Evolutionary conservation across 2,888 invertebrate genomes (phyloP).

Genomic region (Lochmaea crataegi): DNA sequence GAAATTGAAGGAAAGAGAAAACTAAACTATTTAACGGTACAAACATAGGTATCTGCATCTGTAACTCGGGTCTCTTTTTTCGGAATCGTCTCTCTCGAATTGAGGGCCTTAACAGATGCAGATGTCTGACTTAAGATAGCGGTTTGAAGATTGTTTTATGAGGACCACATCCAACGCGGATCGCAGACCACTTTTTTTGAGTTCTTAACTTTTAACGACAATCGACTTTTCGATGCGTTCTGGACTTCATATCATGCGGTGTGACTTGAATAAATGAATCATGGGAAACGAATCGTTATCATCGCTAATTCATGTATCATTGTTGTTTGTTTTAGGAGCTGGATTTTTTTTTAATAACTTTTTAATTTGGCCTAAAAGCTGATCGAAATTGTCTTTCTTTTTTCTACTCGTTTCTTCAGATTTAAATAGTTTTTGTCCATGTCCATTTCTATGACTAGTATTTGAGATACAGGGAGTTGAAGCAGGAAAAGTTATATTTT

Average conservation of each 20-base stretch:
- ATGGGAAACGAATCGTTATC: slow-evolving; percentile 62
- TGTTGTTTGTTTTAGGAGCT: slow-evolving; percentile 44
- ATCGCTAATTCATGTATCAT: slow-evolving; percentile 59
- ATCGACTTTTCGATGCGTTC: slow-evolving; percentile 46
- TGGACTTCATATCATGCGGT: slow-evolving; percentile 44
- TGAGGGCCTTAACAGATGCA: slow-evolving; percentile 52
- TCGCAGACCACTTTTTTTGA: slow-evolving; percentile 55
- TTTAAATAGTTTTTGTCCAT: no score
- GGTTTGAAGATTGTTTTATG: slow-evolving; percentile 57
- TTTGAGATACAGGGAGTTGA: no score
- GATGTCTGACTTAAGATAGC: slow-evolving; percentile 56
- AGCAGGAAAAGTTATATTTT: no score
- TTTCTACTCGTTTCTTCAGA: no score
- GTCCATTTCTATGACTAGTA: no score
- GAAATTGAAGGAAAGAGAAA: slow-evolving; percentile 27
- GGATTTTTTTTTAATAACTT: slow-evolving; percentile 26
- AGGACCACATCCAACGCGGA: slow-evolving; percentile 57
- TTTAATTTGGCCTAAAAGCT: slow-evolving; percentile 10
- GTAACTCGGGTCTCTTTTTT: slow-evolving; percentile 50
- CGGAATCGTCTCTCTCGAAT: slow-evolving; percentile 44
- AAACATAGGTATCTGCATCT: slow-evolving; percentile 42
- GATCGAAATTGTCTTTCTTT: not conserved
- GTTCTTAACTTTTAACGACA: slow-evolving; percentile 47
- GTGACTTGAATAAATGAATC: slow-evolving; percentile 63
- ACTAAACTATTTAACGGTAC: slow-evolving; percentile 47